These are phyloP conservation scores for Geotrypetes seraphini DNA, from an alignment of 2,797 vertebrate genomes.

Conservation along the genomic window DNA sequence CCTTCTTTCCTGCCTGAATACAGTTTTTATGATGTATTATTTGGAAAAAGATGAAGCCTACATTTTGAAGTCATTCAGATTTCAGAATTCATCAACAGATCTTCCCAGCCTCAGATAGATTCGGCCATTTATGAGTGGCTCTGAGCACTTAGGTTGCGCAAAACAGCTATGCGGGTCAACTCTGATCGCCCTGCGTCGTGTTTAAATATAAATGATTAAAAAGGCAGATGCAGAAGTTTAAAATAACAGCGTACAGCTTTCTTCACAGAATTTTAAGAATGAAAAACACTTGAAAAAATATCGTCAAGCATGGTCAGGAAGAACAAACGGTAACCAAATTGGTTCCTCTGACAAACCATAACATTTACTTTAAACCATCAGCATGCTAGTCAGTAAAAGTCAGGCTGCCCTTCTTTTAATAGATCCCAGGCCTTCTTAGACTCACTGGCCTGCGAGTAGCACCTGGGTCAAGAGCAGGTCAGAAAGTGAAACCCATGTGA, in stretches of 20 bases:
- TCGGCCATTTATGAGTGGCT: neutral
- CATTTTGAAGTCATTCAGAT: too few species aligned
- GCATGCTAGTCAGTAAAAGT: slow-evolving; percentile 72
- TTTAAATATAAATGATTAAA: slow-evolving; percentile 40
- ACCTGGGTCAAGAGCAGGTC: slow-evolving; percentile 69
- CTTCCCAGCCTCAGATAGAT: neutral
- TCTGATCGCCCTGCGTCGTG: slow-evolving; percentile 18
- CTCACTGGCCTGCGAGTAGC: slow-evolving; percentile 62
- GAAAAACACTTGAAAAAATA: slow-evolving; percentile 94
- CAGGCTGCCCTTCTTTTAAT: slow-evolving; percentile 81
- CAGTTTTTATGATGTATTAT: too few species aligned
- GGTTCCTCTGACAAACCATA: slow-evolving; percentile 96
- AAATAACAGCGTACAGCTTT: slow-evolving; percentile 68
- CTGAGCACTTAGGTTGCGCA: slow-evolving; percentile 38
- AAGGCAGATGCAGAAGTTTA: slow-evolving; percentile 62
- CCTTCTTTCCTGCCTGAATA: too few species aligned
- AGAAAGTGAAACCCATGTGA: slow-evolving; percentile 70
- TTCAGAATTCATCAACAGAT: too few species aligned
- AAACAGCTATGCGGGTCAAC: slow-evolving; percentile 32
- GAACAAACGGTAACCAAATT: slow-evolving; percentile 90
- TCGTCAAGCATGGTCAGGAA: slow-evolving; percentile 64
- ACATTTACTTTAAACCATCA: slow-evolving; percentile 91
- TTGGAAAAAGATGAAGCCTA: too few species aligned
- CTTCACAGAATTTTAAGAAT: slow-evolving; percentile 72
- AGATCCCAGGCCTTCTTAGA: slow-evolving; percentile 76